Percentiles rank a stretch among this genome's conserved stretches.
These are phyloP conservation scores for Meloidogyne exigua DNA, from an alignment of 1,140 invertebrate genomes.

Conservation along the genomic window DNA sequence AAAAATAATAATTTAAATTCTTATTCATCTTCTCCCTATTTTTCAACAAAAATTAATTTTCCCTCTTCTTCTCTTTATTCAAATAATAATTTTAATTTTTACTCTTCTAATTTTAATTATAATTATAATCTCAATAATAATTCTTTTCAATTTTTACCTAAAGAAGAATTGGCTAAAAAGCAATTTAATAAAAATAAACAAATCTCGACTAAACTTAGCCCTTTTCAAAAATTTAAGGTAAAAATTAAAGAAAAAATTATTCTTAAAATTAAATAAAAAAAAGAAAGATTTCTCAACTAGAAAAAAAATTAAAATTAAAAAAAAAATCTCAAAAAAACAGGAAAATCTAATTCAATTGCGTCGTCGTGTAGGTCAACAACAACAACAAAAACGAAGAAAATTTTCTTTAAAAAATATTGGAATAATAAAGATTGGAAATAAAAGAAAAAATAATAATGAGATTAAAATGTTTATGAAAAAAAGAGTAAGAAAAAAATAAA, in stretches of 20 bases:
- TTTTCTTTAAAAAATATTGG: neutral
- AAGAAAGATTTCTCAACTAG: neutral
- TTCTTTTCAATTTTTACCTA: neutral
- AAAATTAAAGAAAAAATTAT: neutral
- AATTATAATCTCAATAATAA: too few relatives aligned
- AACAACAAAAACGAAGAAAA: neutral
- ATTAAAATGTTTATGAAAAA: neutral
- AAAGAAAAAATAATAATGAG: neutral
- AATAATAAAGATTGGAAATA: neutral
- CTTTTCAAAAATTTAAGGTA: slow-evolving; percentile 22
- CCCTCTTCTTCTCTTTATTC: neutral
- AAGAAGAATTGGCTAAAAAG: neutral
- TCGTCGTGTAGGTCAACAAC: neutral
- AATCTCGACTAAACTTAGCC: neutral
- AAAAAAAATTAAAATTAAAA: neutral
- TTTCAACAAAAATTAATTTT: neutral
- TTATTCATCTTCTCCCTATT: too few relatives aligned
- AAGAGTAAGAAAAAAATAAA: too few relatives aligned
- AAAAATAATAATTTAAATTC: too few relatives aligned
- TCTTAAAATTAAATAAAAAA: neutral
- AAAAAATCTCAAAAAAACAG: neutral
- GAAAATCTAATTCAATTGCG: neutral
- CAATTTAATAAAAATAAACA: slow-evolving; percentile 8
- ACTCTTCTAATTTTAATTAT: too few relatives aligned
- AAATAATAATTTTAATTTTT: too few relatives aligned